Base-by-base conservation (phyloP, 2,113 vertebrate genomes). In the Spilogale gracilis region DNA sequence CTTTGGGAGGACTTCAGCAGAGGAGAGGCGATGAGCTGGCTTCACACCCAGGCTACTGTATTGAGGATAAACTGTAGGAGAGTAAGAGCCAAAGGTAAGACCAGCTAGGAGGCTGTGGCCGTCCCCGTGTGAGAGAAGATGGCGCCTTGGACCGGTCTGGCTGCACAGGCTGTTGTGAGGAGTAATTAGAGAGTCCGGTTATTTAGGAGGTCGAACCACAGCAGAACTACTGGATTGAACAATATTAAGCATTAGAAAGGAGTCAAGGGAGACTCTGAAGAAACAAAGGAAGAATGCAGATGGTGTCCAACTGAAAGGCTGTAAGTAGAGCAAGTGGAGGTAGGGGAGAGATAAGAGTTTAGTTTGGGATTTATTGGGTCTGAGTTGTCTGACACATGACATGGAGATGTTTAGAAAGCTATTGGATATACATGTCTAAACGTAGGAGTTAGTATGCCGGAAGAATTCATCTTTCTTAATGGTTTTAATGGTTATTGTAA, bases 381-480 rank as follows among this genome's bases (percentile, higher is more conserved):
- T 13, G 50, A 84, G 43, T 12, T 79, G 27, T 65, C 56, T n/a
- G 5, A 80, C 45, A 43, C 8, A 38, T 61, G 12, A 25, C 0
- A 0, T 16, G 13, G 50, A 74, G 74, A 27, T 73, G 27, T 20
- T 50, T 69, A 80, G 27, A 30, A 78, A 69, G 54, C 52, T 54
- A 6, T 16, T 58, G 16, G 20, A 48, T 32, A 30, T 27, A 21
- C 17, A 13, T 50, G 27, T 74, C 30, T 87, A 32, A 52, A 74
- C 1, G 0, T 32, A 85, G n/a, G 52, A 84, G 25, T 54, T 50
- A 87, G 80, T 82, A 52, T 92, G 12, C 65, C 90, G 38, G 48
- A 89, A 78, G 48, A 91, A 38, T 52, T n/a, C 3, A 11, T 54
- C 69, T 95, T 95, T 92, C 73, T 82, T 78, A n/a, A 30, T 93